Evolutionary conservation across 35 echinoderm and acorn worm genomes (phyloP).

Genomic region (Hemicentrotus pulcherrimus): DNA sequence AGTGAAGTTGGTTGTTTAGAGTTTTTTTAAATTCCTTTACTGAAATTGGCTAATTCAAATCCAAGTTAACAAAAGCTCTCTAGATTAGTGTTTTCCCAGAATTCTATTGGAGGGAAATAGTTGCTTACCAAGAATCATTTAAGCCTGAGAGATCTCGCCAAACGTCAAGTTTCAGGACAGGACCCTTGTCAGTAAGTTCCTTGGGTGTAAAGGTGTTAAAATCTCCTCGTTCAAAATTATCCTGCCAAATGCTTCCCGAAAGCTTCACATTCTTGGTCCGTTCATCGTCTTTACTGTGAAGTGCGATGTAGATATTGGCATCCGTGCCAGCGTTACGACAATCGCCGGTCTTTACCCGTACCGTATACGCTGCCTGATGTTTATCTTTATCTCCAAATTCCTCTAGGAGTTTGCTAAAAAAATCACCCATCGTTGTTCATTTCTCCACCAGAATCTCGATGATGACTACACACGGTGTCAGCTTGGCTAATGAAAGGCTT

Average conservation of each 20-base stretch:
- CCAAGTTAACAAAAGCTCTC: no score
- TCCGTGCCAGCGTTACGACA: slow-evolving; percentile 72
- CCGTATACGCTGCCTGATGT: slow-evolving; percentile 28
- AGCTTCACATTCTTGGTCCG: slow-evolving; percentile 54
- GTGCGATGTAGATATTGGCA: slow-evolving; percentile 66
- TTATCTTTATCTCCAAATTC: slow-evolving; percentile 4
- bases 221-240: slow-evolving; percentile 73
- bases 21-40: no score
- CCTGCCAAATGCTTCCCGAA: slow-evolving; percentile 45
- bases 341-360: slow-evolving; percentile 66
- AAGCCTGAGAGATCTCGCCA: slow-evolving; percentile 62
- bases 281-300: slow-evolving; percentile 50
- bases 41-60: no score
- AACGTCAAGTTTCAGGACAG: slow-evolving; percentile 63
- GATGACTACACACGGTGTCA: background rate
- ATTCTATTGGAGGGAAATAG: background rate
- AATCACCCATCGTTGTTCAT: slow-evolving; percentile 20
- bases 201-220: slow-evolving; percentile 49
- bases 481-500: background rate
- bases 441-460: background rate
- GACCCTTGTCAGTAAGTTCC: slow-evolving; percentile 55
- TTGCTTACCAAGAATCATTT: slow-evolving; percentile 63
- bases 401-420: slow-evolving; percentile 4
- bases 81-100: no score
- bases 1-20: no score